Base-by-base conservation (phyloP, 2,797 vertebrate genomes). In the Hyperoplus lanceolatus region DNA sequence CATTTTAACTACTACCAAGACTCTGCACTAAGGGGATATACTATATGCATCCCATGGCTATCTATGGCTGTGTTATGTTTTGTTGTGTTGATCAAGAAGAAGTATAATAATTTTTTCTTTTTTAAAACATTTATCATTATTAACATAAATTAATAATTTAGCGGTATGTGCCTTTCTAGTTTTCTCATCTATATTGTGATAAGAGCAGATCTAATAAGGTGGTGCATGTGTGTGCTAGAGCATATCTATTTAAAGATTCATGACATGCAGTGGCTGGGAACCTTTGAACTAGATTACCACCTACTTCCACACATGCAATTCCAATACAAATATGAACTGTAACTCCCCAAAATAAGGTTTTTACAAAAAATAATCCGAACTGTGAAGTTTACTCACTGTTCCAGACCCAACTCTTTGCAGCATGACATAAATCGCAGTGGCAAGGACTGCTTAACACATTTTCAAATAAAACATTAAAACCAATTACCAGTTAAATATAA, bases 101-200 rank as follows among this genome's bases (percentile, higher is more conserved):
- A 50, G 15, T 46, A 53, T 8, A 73, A 70, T 62, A 5, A 55
- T 70, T 67, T 73, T 11, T 50, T 74, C 29, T 29, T 29, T 29
- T 29, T 29, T 29, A 3, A 29, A 29, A 29, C 29, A 29, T 29
- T 29, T 29, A 29, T 3, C 29, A 29, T 29, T 29, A 29, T 29
- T 29, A 29, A 29, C 29, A 29, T 29, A 29, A 29, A n/a, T n/a
- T n/a, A n/a, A 3, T 29, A 29, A 29, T 29, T 29, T 29, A 29
- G 29, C 3, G 29, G 29, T 29, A 29, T 29, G 29, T 29, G 29
- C 3, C 29, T 29, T 29, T 29, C 29, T 29, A 29, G 29, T 29
- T 29, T 3, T 29, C 29, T 29, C 29, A 29, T 29, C 3, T 29
- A 29, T 29, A 29, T 29, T 29, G 29, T 29, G 29, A 29, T 3